Base-by-base conservation (phyloP, 2,113 vertebrate genomes). In the Petromus typicus region DNA sequence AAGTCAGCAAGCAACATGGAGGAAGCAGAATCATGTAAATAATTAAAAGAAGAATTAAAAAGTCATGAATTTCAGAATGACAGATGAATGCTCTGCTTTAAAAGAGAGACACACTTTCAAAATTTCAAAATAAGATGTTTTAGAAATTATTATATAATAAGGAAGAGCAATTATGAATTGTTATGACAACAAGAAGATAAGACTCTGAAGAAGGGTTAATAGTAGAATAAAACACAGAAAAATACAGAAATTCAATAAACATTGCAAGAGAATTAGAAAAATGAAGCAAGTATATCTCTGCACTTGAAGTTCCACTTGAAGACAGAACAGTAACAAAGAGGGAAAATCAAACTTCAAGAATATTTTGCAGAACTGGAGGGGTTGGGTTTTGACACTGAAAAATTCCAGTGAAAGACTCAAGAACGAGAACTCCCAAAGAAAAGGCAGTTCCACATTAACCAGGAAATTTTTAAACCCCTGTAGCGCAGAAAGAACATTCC, bases 21-120 rank as follows among this genome's bases (percentile, higher is more conserved):
- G 11, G 5, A 83, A 84, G 25, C 20, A 59, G 57, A 86, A 63
- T 32, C 43, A 63, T 22, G 10, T 14, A 37, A 14, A 90, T 5
- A 37, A n/a, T 37, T 25, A n/a, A 22, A 71, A 91, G 6, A 67
- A 85, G 67, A 88, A 73, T 54, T 63, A 40, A 30, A 89, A 83
- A 22, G 10, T 73, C 59, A 78, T 73, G 59, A 79, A 85, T 73
- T 89, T 85, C 66, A 92, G 43, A 86, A 86, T 85, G 59, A 59
- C 32, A 86, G 85, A 63, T n/a, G n/a, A 84, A 73, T 3, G 63
- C 32, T 63, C 25, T 93, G 25, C 34, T 69, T 37, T 82, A 81
- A 91, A 87, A 56, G n/a, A 80, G 18, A 34, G 56, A 40, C 1
- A 5, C 27, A 43, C 71, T 64, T 66, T 45, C 20, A 59, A 82